These are phyloP conservation scores for Eulimnadia texana DNA, from an alignment of 1,140 invertebrate species.

Conservation along the genomic window DNA sequence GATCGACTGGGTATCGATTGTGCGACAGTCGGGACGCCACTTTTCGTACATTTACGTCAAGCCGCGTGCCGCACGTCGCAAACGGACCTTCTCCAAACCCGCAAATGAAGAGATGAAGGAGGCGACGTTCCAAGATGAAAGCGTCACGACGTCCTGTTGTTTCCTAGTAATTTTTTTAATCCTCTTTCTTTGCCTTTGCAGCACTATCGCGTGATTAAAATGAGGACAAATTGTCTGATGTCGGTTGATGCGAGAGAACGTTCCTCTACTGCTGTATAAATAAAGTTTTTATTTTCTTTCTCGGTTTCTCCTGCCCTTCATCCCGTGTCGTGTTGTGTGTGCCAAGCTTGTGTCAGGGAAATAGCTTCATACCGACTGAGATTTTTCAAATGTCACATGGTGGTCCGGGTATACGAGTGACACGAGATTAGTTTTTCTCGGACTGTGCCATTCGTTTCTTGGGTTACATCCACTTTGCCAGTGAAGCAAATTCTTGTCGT, in stretches of 20 bases:
- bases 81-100: conserved; percentile 2
- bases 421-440: background rate
- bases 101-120: background rate
- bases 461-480: background rate
- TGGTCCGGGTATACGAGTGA: background rate
- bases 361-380: background rate
- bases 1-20: conserved; percentile 67
- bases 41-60: conserved; percentile 55
- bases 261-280: background rate
- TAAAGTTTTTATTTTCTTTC: background rate
- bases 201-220: background rate
- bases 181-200: background rate
- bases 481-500: background rate
- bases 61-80: conserved; percentile 37
- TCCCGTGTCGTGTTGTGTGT: too few species aligned
- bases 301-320: background rate
- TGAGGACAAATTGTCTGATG: background rate
- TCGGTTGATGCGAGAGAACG: background rate
- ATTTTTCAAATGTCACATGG: background rate
- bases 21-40: conserved; percentile 48
- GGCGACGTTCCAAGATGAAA: conserved; percentile 12
- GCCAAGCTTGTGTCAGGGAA: background rate
- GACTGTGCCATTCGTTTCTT: background rate
- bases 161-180: background rate
- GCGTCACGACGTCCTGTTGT: background rate